Conservation (phyloP, 2,113 vertebrate genomes). For the Sisor rabdophorus region DNA sequence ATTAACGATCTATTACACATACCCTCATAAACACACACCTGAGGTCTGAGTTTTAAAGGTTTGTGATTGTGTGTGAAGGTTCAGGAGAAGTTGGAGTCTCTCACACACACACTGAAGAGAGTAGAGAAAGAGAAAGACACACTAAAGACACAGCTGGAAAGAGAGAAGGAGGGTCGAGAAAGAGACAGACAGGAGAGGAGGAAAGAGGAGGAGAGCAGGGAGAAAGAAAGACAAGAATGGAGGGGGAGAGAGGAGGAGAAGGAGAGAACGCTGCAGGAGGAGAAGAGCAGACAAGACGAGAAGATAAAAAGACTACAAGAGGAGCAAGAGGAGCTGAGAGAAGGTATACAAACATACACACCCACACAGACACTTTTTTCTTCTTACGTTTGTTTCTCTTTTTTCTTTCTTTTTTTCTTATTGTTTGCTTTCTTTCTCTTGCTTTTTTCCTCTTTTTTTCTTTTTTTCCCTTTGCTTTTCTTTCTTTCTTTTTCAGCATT, state of each 20-base stretch:
- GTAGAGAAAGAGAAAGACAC: constrained; percentile 60
- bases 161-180: constrained; percentile 44
- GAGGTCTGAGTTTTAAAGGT: not conserved
- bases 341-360: constrained; percentile 16
- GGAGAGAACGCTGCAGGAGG: constrained; percentile 60
- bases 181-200: constrained; percentile 48
- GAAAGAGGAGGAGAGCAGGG: constrained; percentile 61
- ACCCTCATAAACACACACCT: not conserved
- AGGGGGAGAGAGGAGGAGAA: constrained; percentile 62
- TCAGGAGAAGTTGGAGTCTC: constrained; percentile 67
- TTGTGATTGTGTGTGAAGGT: constrained; percentile 54
- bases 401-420: not conserved
- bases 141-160: constrained; percentile 62
- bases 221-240: constrained; percentile 60
- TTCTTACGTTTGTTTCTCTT: not conserved
- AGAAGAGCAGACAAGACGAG: constrained; percentile 55
- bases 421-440: not conserved
- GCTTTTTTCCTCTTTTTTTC: not conserved
- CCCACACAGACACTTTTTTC: not conserved
- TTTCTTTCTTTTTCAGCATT: not conserved
- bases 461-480: not conserved
- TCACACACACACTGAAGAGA: constrained; percentile 67
- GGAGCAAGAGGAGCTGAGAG: constrained; percentile 68
- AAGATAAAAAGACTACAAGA: constrained; percentile 59
- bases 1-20: not conserved